Evolutionary conservation across 1,140 invertebrate species (phyloP).

Genomic region (Sarcophaga bullata): DNA sequence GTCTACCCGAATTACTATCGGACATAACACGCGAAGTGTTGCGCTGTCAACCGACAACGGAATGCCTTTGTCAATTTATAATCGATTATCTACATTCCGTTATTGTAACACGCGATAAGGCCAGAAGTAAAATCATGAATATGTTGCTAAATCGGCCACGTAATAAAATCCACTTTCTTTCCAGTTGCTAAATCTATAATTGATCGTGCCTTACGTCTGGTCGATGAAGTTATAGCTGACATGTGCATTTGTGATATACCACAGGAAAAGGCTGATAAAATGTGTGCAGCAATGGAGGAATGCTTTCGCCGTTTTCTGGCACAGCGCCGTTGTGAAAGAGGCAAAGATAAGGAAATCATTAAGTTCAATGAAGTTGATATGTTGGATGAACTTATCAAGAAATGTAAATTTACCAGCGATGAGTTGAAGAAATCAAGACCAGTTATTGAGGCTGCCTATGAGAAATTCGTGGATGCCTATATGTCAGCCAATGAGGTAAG

Average conservation of each 20-base stretch:
- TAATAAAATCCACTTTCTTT: not conserved
- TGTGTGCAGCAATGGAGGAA: constrained; percentile 56
- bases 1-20: constrained; percentile 74
- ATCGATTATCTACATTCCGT: constrained; percentile 76
- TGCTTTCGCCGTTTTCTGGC: constrained; percentile 61
- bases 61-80: constrained; percentile 72
- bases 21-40: constrained; percentile 78
- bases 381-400: constrained; percentile 55
- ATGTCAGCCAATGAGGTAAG: constrained; percentile 53
- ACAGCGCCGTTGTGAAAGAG: constrained; percentile 56
- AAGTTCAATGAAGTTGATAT: constrained; percentile 57
- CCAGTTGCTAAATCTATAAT: constrained; percentile 58
- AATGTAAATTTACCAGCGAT: constrained; percentile 54
- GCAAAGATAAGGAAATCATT: constrained; percentile 52
- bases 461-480: constrained; percentile 60
- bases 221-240: constrained; percentile 59
- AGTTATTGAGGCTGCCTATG: constrained; percentile 59
- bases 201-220: constrained; percentile 53
- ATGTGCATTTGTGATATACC: constrained; percentile 58
- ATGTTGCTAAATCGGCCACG: not conserved
- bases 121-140: constrained; percentile 50
- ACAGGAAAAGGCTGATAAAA: constrained; percentile 54
- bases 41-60: constrained; percentile 70
- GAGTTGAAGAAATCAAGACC: constrained; percentile 55
- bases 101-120: constrained; percentile 73